These are phyloP conservation scores for Muntiacus muntjak DNA, from an alignment of 2,113 vertebrate species.

Conservation along the genomic window DNA sequence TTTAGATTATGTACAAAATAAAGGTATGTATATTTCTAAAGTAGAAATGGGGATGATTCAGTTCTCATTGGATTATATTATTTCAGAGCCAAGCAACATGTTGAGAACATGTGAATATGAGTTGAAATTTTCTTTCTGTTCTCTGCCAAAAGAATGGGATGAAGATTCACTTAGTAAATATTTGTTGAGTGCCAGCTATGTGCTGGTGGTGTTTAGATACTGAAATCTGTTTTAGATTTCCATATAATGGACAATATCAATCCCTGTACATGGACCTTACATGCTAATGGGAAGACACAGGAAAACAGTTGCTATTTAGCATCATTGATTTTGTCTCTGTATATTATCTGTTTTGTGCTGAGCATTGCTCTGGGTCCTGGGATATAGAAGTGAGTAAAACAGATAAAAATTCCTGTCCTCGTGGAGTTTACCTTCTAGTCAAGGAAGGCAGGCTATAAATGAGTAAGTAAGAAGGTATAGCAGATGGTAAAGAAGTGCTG, in stretches of 20 bases:
- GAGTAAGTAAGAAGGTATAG: background rate
- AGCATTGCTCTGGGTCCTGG: background rate
- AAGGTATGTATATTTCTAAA: background rate
- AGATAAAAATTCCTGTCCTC: background rate
- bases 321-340: background rate
- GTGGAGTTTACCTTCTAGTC: background rate
- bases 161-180: background rate
- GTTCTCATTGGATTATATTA: background rate
- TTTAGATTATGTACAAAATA: background rate
- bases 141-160: background rate
- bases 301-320: background rate
- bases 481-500: background rate
- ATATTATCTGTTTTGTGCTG: background rate
- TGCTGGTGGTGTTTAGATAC: background rate
- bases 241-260: background rate
- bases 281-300: background rate
- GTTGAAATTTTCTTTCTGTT: slow-evolving; percentile 13
- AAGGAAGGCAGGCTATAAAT: background rate
- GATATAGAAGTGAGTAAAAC: background rate
- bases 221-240: background rate
- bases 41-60: background rate
- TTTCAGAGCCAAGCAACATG: background rate
- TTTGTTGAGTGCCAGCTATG: background rate
- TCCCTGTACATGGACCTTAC: background rate
- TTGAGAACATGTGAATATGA: background rate